A percentile compares a stretch with the other conserved stretches of the same genome.
Conservation (phyloP, 2,888 invertebrate genomes). For the Leptopilina syphax region DNA sequence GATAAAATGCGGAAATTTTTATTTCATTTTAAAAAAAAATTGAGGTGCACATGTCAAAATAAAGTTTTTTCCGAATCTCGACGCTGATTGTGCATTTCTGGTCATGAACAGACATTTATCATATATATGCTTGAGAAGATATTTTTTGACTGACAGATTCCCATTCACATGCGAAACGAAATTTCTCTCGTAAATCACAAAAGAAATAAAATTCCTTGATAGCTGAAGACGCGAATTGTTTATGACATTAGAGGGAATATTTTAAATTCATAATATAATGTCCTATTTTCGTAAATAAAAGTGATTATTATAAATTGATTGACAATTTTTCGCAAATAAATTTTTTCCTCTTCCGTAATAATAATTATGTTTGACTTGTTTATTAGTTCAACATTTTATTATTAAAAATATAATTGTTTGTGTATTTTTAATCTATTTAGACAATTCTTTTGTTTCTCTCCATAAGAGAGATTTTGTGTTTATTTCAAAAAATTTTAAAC, state of each 20-base stretch:
- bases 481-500: no score
- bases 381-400: no score
- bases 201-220: slow-evolving; percentile 13
- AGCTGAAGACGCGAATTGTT: not conserved
- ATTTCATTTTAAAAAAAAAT: not conserved
- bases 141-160: slow-evolving; percentile 55
- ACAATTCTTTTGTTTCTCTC: no score
- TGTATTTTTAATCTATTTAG: no score
- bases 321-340: no score
- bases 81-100: slow-evolving; percentile 44
- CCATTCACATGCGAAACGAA: slow-evolving; percentile 18
- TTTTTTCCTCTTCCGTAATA: no score
- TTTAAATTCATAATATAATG: not conserved
- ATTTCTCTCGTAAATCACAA: not conserved
- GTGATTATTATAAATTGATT: no score
- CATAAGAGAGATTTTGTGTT: no score
- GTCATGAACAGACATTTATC: slow-evolving; percentile 45
- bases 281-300: not conserved
- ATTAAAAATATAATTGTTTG: no score
- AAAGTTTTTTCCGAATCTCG: not conserved
- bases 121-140: slow-evolving; percentile 46
- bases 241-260: not conserved
- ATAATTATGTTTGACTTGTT: no score
- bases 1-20: not conserved
- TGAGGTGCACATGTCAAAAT: not conserved